Percentiles rank a stretch among this genome's conserved stretches.
Evolutionary conservation across 2,888 invertebrate genomes (phyloP).

Genomic region (Monoplex corrugatus): DNA sequence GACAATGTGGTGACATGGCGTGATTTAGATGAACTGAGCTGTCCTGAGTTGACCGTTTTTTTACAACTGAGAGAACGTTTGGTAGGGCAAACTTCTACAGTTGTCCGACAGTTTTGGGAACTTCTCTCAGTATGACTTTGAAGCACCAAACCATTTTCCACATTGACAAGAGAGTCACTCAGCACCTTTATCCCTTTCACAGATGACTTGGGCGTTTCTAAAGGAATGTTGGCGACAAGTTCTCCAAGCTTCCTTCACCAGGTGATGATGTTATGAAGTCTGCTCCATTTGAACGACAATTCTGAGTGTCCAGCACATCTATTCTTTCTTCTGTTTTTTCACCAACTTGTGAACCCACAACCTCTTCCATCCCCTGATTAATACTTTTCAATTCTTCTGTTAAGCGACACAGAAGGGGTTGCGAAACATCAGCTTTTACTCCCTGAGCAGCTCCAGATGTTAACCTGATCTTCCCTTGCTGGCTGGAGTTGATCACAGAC

Average conservation of each 20-base stretch:
- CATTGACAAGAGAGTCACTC: background rate
- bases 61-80: background rate
- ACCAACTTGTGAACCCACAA: background rate
- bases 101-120: too few species aligned
- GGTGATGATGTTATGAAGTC: background rate
- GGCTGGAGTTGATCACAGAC: background rate
- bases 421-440: background rate
- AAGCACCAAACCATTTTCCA: conserved; percentile 5
- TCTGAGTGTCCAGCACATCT: background rate
- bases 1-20: background rate
- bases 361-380: background rate
- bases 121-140: background rate
- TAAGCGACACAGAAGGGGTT: conserved; percentile 7
- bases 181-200: background rate
- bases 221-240: background rate
- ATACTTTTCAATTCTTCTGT: background rate
- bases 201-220: background rate
- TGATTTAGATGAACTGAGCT: background rate
- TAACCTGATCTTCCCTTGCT: too few species aligned
- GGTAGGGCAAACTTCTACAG: background rate
- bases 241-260: conserved; percentile 8
- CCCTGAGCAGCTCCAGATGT: background rate
- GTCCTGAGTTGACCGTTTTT: background rate
- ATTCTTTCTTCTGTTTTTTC: background rate
- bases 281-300: background rate